Evolutionary conservation across 2,797 vertebrate species (phyloP).

Genomic region (Falco rusticolus): DNA sequence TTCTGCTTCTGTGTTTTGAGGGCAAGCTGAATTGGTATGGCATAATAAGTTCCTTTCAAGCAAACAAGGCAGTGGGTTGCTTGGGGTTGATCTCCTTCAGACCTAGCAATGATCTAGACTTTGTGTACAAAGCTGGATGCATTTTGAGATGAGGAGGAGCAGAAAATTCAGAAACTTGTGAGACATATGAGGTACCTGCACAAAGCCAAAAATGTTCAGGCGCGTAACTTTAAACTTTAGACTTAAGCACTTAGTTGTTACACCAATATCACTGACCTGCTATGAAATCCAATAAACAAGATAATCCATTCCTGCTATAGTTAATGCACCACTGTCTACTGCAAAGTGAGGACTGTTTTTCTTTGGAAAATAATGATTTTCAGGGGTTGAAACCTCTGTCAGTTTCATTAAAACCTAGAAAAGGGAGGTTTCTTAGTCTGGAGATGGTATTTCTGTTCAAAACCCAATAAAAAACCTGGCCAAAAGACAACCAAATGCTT

Average conservation of each 20-base stretch:
- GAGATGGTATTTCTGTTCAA: not conserved
- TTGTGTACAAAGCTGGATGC: not conserved
- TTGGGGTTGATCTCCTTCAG: not conserved
- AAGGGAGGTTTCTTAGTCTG: not conserved
- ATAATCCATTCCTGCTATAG: not conserved
- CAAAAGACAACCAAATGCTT: not conserved
- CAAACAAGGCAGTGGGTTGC: not conserved
- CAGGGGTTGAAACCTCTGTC: not conserved
- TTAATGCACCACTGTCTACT: not conserved
- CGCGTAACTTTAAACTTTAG: not conserved
- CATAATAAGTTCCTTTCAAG: not conserved
- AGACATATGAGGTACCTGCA: not conserved
- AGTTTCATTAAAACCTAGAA: not conserved
- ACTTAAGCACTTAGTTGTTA: not conserved
- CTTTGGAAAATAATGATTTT: not conserved
- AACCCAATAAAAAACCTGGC: not conserved
- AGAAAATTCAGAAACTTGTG: not conserved
- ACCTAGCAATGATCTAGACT: not conserved
- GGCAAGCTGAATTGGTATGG: not conserved
- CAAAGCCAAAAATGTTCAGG: not conserved
- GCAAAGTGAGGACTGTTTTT: not conserved
- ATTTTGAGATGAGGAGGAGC: not conserved
- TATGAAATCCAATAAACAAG: not conserved
- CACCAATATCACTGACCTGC: not conserved
- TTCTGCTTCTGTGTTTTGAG: not conserved